Percentiles rank a stretch among this genome's conserved stretches.
phyloP scores from a whole-genome alignment of 2,797 vertebrate species.

The Loriculus beryllinus region DNA sequence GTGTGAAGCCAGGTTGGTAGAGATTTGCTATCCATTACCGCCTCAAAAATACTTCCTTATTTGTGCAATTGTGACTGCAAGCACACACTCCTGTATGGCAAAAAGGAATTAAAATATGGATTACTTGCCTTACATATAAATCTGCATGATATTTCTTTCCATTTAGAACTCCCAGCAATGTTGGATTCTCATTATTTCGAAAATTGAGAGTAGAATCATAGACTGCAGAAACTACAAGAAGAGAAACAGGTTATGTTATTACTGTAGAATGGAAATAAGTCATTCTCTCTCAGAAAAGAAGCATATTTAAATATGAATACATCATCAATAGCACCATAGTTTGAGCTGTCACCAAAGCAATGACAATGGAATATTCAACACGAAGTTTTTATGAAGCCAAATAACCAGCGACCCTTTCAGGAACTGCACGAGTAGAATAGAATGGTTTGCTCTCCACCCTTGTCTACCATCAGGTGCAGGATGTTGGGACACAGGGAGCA shows the following conservation, averaged over 20 bases:
- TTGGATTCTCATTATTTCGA: constrained; percentile 89
- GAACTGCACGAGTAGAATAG: not conserved
- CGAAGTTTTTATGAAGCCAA: not conserved
- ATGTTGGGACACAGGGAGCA: not conserved
- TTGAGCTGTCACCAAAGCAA: not conserved
- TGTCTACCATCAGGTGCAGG: not conserved
- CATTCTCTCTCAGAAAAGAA: not conserved
- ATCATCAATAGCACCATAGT: not conserved
- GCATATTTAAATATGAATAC: not conserved
- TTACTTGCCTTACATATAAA: constrained; percentile 88
- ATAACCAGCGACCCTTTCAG: not conserved
- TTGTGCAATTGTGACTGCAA: not conserved
- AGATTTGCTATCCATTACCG: not conserved
- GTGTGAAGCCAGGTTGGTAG: not conserved
- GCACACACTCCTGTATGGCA: not conserved
- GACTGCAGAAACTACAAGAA: constrained; percentile 87
- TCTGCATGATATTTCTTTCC: constrained; percentile 95
- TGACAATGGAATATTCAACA: not conserved
- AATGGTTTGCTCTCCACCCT: not conserved
- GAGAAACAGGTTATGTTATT: constrained; percentile 11
- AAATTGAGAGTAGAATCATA: constrained; percentile 98
- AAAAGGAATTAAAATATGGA: not conserved
- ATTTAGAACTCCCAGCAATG: constrained; percentile 88
- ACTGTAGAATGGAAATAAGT: not conserved
- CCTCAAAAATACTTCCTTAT: not conserved